Conservation (phyloP, 1,140 invertebrate species). For the Cydia pomonella region DNA sequence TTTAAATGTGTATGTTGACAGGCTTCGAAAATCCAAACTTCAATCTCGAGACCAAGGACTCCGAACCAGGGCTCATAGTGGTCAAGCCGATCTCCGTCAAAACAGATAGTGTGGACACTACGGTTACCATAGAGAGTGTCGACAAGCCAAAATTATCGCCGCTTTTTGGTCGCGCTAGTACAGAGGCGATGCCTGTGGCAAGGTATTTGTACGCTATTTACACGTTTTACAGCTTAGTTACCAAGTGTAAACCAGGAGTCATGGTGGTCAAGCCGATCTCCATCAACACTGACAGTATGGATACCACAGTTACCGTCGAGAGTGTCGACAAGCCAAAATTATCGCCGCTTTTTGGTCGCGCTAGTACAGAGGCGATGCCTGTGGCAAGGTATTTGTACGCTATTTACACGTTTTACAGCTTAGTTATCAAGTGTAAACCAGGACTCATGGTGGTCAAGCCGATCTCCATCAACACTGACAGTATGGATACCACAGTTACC, state of each 20-base stretch:
- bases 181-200: conserved; percentile 49
- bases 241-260: conserved; percentile 43
- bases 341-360: conserved; percentile 63
- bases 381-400: conserved; percentile 38
- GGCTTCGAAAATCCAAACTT: conserved; percentile 76
- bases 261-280: conserved; percentile 64
- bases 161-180: conserved; percentile 60
- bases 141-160: conserved; percentile 67
- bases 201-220: neutral
- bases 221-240: too few relatives aligned
- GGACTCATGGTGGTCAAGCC: conserved; percentile 67
- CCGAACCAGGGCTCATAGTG: conserved; percentile 57
- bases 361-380: conserved; percentile 48
- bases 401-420: neutral
- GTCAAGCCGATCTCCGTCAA: conserved; percentile 61
- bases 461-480: conserved; percentile 48
- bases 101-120: conserved; percentile 59
- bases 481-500: conserved; percentile 66
- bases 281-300: conserved; percentile 53
- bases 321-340: conserved; percentile 64
- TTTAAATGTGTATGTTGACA: conserved; percentile 51
- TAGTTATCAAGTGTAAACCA: conserved; percentile 29
- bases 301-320: conserved; percentile 69
- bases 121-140: conserved; percentile 69
- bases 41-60: conserved; percentile 45